Evolutionary conservation across 2,888 invertebrate species (phyloP).

Genomic region (Lasioglossum morio): DNA sequence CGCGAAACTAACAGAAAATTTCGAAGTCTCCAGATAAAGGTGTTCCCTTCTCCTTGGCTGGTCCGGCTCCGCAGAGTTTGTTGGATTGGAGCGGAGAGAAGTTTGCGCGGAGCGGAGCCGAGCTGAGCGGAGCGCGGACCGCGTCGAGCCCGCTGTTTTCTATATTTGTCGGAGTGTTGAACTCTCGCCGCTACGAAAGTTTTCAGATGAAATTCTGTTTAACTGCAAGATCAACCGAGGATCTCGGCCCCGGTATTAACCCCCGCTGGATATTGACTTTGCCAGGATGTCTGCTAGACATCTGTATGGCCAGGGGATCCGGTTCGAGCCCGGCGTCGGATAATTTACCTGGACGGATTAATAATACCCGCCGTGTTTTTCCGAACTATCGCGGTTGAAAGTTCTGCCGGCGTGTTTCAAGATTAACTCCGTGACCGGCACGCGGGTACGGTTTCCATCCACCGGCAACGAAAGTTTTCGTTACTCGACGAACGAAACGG

Average conservation of each 20-base stretch:
- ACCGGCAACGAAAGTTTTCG: neutral
- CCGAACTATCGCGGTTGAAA: neutral
- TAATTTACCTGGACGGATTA: constrained; percentile 24
- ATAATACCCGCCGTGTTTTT: constrained; percentile 1
- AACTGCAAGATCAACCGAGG: constrained; percentile 60
- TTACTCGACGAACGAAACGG: neutral
- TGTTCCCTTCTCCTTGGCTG: neutral
- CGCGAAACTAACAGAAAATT: constrained; percentile 62
- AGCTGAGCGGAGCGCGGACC: neutral
- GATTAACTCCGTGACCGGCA: neutral
- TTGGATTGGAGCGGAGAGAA: neutral
- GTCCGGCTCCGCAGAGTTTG: constrained; percentile 1
- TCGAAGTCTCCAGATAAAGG: constrained; percentile 55
- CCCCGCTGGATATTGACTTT: constrained; percentile 51
- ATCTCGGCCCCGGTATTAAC: constrained; percentile 41
- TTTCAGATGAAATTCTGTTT: constrained; percentile 55
- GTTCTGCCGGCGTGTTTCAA: neutral
- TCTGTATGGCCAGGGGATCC: neutral
- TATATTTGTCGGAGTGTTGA: constrained; percentile 47
- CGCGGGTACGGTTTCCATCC: neutral
- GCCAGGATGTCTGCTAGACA: constrained; percentile 24
- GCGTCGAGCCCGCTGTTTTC: constrained; percentile 39
- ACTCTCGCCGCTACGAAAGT: constrained; percentile 39
- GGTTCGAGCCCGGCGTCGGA: neutral
- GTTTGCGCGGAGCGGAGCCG: neutral